phyloP scores from a whole-genome alignment of 2,888 invertebrate genomes.

The Synanthedon myopaeformis region DNA sequence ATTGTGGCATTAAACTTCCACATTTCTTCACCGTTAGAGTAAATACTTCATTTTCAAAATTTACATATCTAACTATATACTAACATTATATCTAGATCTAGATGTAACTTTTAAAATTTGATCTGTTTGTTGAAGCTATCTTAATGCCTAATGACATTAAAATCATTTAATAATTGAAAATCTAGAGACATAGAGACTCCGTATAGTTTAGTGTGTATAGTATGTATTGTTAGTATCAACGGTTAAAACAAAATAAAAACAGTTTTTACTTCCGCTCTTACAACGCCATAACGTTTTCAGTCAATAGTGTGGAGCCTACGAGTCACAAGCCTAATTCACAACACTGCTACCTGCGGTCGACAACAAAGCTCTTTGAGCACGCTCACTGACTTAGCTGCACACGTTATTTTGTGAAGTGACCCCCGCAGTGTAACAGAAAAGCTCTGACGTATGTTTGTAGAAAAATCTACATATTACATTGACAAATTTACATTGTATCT shows the following conservation, averaged over 20 bases:
- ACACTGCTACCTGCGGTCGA: constrained; percentile 27
- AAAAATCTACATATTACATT: too few species aligned
- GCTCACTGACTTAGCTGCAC: background rate
- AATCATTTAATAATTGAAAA: background rate
- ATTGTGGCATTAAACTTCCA: constrained; percentile 29
- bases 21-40: too few species aligned
- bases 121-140: too few species aligned
- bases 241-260: background rate
- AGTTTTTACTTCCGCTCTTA: background rate
- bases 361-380: constrained; percentile 54
- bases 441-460: too few species aligned
- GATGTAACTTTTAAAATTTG: too few species aligned
- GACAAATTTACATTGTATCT: too few species aligned
- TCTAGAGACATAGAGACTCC: background rate
- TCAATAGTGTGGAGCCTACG: background rate
- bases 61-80: background rate
- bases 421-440: too few species aligned
- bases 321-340: constrained; percentile 12
- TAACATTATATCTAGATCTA: background rate
- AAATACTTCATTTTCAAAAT: background rate
- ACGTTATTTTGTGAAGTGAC: background rate
- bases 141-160: background rate
- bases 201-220: too few species aligned
- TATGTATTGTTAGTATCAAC: background rate
- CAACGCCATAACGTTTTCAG: background rate